Base-by-base conservation (phyloP, 2,113 vertebrate species). In the Strix aluco region DNA sequence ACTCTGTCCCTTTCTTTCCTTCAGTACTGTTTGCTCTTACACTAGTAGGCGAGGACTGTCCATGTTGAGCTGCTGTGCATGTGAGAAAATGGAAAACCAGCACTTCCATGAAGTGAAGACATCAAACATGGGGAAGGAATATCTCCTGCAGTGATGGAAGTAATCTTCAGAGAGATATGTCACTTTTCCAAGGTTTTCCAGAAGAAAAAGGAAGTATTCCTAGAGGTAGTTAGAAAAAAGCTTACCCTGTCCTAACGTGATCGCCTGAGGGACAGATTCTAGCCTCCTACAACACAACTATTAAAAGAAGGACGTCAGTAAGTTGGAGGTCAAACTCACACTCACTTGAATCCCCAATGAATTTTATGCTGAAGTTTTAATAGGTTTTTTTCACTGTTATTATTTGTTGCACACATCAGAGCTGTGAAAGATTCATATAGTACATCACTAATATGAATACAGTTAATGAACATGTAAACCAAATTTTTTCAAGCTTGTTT, bases 11-110 rank as follows among this genome's bases (percentile, higher is more conserved):
- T 58, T 58, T 25, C 7, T 14, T 63, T 73, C 54, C 34, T 42
- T 22, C 10, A 54, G 15, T 59, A 30, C 6, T 70, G 42, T 21
- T 54, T n/a, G 9, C 11, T 65, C 29, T 69, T 62, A 22, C 1
- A 1, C 17, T 34, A 11, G 7, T 36, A 55, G 40, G 13, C 0
- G 3, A 51, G 11, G n/a, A 44, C 19, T 67, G 4, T 15, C 40
- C 9, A 12, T 5, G 9, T 11, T 34, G 23, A 58, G 34, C 19
- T 65, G 38, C 20, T 38, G 9, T 47, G 25, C 10, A 5, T 5
- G 25, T 46, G 21, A 75, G 25, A 70, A 63, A 80, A 63, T 29
- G 17, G 44, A 58, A 27, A 42, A 77, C 14, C 30, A 49, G 18
- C 11, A 21, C 21, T 69, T 57, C 27, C 36, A 42, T 65, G 44